Evolutionary conservation across 2,113 vertebrate species (phyloP).

Genomic region (cat (Felis catus)): F.catus_Fca126_mat1.0 CM031416.1:104455501-104456000

Average conservation of each 20-base stretch:
- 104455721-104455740: not conserved
- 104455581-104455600: not conserved
- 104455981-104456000: slow-evolving; percentile 7
- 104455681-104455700: not conserved
- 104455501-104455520: not conserved
- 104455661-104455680: not conserved
- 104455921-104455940: not conserved
- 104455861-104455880: not conserved
- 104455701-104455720: not conserved
- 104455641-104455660: not conserved
- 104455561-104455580: not conserved
- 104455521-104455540: not conserved
- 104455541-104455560: not conserved
- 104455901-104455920: not conserved
- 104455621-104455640: not conserved
- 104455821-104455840: not conserved
- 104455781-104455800: slow-evolving; percentile 8
- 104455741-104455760: not conserved
- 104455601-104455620: not conserved
- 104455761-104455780: not conserved
- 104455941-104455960: not conserved
- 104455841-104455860: not conserved
- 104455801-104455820: not conserved
- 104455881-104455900: not conserved
- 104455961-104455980: not conserved